Percentiles rank a stretch among this genome's conserved stretches.
Evolutionary conservation across 2,113 vertebrate species (phyloP).

Genomic region (Tachysurus vachellii): DNA sequence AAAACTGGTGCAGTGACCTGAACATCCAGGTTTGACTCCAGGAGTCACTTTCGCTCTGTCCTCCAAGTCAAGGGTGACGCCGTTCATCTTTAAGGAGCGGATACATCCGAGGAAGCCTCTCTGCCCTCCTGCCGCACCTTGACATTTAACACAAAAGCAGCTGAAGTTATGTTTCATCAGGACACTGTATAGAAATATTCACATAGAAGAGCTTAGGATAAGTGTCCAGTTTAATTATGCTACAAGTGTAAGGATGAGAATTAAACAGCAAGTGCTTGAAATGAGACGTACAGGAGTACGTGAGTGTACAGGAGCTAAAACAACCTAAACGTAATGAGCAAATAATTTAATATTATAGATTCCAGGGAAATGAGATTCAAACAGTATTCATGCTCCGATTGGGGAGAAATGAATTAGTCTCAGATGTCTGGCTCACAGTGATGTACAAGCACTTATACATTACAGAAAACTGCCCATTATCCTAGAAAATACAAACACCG

Average conservation of each 20-base stretch:
- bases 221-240: background rate
- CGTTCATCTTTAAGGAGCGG: slow-evolving; percentile 20
- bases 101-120: slow-evolving; percentile 19
- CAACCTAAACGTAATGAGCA: background rate
- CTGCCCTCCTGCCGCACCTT: slow-evolving; percentile 15
- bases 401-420: background rate
- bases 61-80: slow-evolving; percentile 12
- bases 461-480: background rate
- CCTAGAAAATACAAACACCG: background rate
- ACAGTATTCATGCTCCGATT: background rate
- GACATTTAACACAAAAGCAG: background rate
- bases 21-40: slow-evolving; percentile 20
- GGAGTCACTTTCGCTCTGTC: slow-evolving; percentile 9
- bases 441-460: background rate
- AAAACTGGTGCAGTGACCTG: slow-evolving; percentile 19
- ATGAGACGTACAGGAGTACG: too few relatives aligned
- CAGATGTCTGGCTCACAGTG: background rate
- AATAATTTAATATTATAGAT: background rate
- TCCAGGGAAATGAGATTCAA: background rate
- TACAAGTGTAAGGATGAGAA: background rate
- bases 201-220: background rate
- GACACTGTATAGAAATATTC: background rate
- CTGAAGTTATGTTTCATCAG: background rate
- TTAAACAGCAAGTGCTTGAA: background rate
- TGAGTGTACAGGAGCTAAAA: background rate